These are phyloP conservation scores for Andrena camellia DNA, from an alignment of 2,888 invertebrate species.

Conservation along the genomic window DNA sequence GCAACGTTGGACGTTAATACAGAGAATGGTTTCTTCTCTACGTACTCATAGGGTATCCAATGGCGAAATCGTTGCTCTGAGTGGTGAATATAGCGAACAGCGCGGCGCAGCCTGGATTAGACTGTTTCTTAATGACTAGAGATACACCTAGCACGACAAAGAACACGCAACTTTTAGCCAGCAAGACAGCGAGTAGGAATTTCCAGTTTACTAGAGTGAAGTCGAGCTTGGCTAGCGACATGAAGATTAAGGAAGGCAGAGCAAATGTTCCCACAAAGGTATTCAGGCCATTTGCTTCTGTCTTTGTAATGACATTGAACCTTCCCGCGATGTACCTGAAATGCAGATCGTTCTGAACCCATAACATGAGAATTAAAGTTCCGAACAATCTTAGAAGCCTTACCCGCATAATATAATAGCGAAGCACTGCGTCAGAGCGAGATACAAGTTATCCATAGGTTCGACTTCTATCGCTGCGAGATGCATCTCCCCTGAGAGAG, in stretches of 20 bases:
- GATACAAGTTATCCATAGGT: slow-evolving; percentile 93
- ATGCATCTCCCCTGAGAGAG: slow-evolving; percentile 1
- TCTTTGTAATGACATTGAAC: slow-evolving; percentile 92
- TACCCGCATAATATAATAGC: slow-evolving; percentile 96
- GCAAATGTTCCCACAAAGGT: slow-evolving; percentile 98
- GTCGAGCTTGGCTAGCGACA: slow-evolving; percentile 94
- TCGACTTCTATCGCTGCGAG: slow-evolving; percentile 27
- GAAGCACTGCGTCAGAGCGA: slow-evolving; percentile 96
- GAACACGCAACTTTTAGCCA: slow-evolving; percentile 95
- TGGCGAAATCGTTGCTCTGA: slow-evolving; percentile 98
- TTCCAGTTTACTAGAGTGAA: slow-evolving; percentile 95
- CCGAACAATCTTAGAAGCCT: background rate
- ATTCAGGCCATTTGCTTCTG: slow-evolving; percentile 95
- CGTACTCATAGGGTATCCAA: slow-evolving; percentile 97
- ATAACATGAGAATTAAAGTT: background rate
- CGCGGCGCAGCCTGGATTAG: slow-evolving; percentile 94
- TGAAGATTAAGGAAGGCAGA: slow-evolving; percentile 95
- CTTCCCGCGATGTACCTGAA: slow-evolving; percentile 94
- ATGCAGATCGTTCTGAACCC: slow-evolving; percentile 15
- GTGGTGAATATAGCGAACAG: slow-evolving; percentile 97
- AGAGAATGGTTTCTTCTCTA: slow-evolving; percentile 51
- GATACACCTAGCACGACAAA: slow-evolving; percentile 92
- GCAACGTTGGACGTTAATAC: slow-evolving; percentile 54
- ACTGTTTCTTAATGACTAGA: slow-evolving; percentile 91
- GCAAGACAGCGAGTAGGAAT: slow-evolving; percentile 93